phyloP scores from a whole-genome alignment of 1,140 invertebrate genomes.

The Drosophila tani region DNA sequence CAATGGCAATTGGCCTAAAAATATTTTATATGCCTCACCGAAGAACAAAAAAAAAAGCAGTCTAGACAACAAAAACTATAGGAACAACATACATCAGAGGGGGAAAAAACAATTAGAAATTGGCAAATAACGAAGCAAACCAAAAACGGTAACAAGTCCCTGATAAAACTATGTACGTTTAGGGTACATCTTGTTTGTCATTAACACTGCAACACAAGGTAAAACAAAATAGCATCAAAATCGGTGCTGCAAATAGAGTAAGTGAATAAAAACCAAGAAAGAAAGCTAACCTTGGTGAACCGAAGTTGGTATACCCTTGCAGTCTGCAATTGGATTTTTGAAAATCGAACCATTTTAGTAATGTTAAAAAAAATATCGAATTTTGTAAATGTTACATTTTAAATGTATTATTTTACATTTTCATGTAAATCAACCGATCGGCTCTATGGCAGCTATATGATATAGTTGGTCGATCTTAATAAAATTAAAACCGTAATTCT shows the following conservation, averaged over 20 bases:
- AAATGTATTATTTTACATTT: too few species aligned
- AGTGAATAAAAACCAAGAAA: conserved; percentile 2
- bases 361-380: too few species aligned
- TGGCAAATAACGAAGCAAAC: conserved; percentile 53
- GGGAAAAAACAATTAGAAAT: conserved; percentile 66
- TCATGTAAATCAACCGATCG: too few species aligned
- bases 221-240: conserved; percentile 22
- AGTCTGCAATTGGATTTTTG: too few species aligned
- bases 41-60: conserved; percentile 12
- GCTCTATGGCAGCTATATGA: too few species aligned
- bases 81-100: not conserved
- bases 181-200: conserved; percentile 38
- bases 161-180: conserved; percentile 23
- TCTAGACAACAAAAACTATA: conserved; percentile 24
- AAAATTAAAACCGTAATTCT: too few species aligned
- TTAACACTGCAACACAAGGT: conserved; percentile 12
- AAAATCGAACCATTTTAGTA: too few species aligned
- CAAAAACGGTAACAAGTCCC: conserved; percentile 17
- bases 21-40: conserved; percentile 66
- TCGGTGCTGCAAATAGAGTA: not conserved
- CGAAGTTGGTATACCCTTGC: too few species aligned
- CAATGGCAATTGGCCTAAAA: conserved; percentile 64
- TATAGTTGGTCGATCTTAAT: too few species aligned
- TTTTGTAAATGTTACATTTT: too few species aligned
- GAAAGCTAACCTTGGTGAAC: too few species aligned